These are phyloP conservation scores for Zelleria hepariella DNA, from an alignment of 2,888 invertebrate genomes.

Conservation along the genomic window DNA sequence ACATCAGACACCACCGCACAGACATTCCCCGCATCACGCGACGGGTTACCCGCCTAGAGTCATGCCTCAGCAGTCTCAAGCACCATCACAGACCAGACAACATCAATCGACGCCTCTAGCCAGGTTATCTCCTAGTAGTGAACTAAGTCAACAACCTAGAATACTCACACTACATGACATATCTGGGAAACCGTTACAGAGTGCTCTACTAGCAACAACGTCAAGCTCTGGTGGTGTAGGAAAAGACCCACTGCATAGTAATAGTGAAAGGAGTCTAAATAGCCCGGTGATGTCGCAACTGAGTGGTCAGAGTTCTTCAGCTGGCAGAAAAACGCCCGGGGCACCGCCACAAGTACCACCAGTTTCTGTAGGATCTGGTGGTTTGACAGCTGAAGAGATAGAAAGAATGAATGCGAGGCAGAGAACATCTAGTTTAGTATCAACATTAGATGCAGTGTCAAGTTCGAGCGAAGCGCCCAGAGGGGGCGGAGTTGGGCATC, in stretches of 20 bases:
- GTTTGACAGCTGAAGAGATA: conserved; percentile 93
- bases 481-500: conserved; percentile 76
- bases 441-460: conserved; percentile 94
- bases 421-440: conserved; percentile 90
- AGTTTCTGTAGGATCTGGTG: conserved; percentile 77
- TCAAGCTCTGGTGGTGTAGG: conserved; percentile 91
- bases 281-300: conserved; percentile 94
- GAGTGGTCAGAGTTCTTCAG: conserved; percentile 87
- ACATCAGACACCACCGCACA: conserved; percentile 80
- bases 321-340: conserved; percentile 80
- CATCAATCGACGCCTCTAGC: conserved; percentile 94
- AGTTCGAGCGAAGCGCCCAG: conserved; percentile 87
- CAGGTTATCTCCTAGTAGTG: conserved; percentile 91
- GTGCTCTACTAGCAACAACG: conserved; percentile 89
- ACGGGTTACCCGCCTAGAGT: conserved; percentile 82
- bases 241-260: conserved; percentile 90
- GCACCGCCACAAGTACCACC: conserved; percentile 79
- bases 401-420: conserved; percentile 91
- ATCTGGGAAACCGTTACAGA: conserved; percentile 92
- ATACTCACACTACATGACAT: conserved; percentile 95
- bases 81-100: conserved; percentile 77
- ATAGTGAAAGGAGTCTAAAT: conserved; percentile 91
- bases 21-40: conserved; percentile 84
- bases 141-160: conserved; percentile 91
- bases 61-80: conserved; percentile 78